These are phyloP conservation scores for Rana temporaria DNA, from an alignment of 2,113 vertebrate species.

Conservation along the genomic window DNA sequence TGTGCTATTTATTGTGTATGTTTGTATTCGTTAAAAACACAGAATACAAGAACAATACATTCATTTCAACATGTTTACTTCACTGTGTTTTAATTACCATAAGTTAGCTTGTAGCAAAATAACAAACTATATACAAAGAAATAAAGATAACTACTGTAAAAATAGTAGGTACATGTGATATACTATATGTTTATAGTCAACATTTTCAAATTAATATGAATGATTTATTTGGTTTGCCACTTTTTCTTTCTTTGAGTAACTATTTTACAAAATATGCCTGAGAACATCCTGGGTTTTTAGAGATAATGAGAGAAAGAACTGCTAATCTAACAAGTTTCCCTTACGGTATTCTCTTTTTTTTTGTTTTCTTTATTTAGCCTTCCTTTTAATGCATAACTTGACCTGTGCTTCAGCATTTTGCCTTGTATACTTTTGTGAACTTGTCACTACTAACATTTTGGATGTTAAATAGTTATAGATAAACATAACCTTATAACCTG, in stretches of 20 bases:
- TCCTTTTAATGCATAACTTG: conserved; percentile 69
- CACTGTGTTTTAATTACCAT: conserved; percentile 15
- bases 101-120: background rate
- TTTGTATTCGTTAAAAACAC: too few species aligned
- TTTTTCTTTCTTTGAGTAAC: background rate
- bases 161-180: conserved; percentile 11
- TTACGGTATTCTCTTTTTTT: background rate
- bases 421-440: conserved; percentile 68
- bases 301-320: background rate
- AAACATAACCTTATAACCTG: conserved; percentile 68
- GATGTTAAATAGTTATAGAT: conserved; percentile 68
- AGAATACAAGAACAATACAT: too few species aligned
- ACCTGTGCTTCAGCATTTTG: conserved; percentile 70
- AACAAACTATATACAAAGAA: background rate
- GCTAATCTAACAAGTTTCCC: conserved; percentile 30
- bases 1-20: too few species aligned
- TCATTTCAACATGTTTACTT: too few species aligned
- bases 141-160: background rate
- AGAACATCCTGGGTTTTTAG: conserved; percentile 46
- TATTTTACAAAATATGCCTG: conserved; percentile 20
- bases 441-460: conserved; percentile 69
- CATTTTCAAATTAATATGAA: background rate
- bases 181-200: background rate
- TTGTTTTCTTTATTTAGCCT: conserved; percentile 57
- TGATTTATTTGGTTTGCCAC: background rate